phyloP scores from a whole-genome alignment of 1,140 invertebrate genomes.

The Drosophila miranda region DNA sequence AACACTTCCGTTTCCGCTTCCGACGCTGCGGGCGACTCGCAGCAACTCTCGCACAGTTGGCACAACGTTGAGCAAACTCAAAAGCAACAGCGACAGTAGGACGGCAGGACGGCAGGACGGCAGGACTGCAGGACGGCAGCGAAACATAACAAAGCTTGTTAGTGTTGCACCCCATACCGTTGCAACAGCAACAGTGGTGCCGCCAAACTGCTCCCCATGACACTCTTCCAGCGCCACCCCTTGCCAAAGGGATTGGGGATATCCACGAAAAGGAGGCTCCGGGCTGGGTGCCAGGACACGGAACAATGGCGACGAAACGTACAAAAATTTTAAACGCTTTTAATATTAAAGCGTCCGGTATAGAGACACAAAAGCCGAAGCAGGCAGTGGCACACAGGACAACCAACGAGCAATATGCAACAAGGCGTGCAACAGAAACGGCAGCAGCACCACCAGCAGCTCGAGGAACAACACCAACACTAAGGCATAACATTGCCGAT shows the following conservation, averaged over 20 bases:
- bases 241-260: conserved; percentile 16
- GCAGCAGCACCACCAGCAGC: not conserved
- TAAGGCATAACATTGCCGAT: conserved; percentile 26
- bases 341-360: conserved; percentile 73
- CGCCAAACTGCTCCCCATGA: not conserved
- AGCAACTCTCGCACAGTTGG: conserved; percentile 63
- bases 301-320: conserved; percentile 69
- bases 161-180: conserved; percentile 58
- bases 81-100: conserved; percentile 23
- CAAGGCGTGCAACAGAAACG: conserved; percentile 51
- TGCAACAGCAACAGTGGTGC: conserved; percentile 29
- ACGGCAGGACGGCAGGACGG: not conserved
- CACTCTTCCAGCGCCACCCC: not conserved
- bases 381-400: conserved; percentile 9
- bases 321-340: conserved; percentile 74
- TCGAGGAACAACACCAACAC: conserved; percentile 2
- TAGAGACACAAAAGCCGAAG: conserved; percentile 45
- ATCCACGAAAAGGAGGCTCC: not conserved
- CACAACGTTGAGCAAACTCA: conserved; percentile 65
- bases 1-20: conserved; percentile 79
- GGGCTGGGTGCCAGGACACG: conserved; percentile 27
- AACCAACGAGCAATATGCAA: conserved; percentile 59
- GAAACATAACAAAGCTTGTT: conserved; percentile 78
- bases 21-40: conserved; percentile 67
- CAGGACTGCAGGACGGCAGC: conserved; percentile 14